These are phyloP conservation scores for Bombus huntii DNA, from an alignment of 1,140 invertebrate genomes.

Conservation along the genomic window DNA sequence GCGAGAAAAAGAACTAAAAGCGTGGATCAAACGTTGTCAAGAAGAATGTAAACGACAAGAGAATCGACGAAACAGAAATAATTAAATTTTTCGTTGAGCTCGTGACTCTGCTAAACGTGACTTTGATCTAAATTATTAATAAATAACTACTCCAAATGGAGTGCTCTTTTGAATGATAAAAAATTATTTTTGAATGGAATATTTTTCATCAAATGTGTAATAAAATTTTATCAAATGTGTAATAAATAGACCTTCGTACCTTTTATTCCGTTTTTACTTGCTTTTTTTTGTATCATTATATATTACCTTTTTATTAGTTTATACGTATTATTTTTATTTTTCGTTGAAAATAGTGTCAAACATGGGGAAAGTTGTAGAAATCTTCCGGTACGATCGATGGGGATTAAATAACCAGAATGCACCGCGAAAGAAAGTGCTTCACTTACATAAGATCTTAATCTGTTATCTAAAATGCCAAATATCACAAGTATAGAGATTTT, in stretches of 20 bases:
- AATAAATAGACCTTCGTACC: neutral
- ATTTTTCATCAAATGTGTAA: neutral
- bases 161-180: neutral
- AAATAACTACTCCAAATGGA: too few relatives aligned
- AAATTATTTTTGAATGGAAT: neutral
- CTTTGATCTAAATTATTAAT: neutral
- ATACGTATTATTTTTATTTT: neutral
- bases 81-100: neutral
- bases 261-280: neutral
- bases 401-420: constrained; percentile 56
- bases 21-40: constrained; percentile 64
- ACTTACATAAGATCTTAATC: constrained; percentile 51
- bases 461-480: neutral
- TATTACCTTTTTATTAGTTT: neutral
- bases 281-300: neutral
- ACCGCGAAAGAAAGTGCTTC: constrained; percentile 59
- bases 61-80: neutral
- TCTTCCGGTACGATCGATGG: constrained; percentile 30
- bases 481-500: neutral
- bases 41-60: constrained; percentile 44
- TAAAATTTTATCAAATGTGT: neutral
- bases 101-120: neutral
- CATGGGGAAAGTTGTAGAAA: constrained; percentile 26
- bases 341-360: neutral
- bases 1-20: constrained; percentile 55